Evolutionary conservation across 2,888 invertebrate species (phyloP).

Genomic region (Anarsia innoxiella): DNA sequence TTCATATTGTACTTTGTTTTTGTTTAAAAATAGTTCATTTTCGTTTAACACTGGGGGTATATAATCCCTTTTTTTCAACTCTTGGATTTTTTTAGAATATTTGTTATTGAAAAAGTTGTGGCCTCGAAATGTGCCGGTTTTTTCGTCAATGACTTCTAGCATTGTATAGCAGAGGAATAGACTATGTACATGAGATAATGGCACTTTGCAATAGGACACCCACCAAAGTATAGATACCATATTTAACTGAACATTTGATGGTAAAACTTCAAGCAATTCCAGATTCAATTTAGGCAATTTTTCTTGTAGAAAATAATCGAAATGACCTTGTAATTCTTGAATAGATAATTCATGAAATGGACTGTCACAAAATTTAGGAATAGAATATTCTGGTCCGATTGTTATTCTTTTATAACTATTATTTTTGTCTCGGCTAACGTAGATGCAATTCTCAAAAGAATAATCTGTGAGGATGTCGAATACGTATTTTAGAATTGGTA

Average conservation of each 20-base stretch:
- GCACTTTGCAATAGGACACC: slow-evolving; percentile 58
- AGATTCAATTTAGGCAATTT: slow-evolving; percentile 50
- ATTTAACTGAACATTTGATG: slow-evolving; percentile 75
- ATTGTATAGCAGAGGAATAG: slow-evolving; percentile 74
- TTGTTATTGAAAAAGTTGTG: slow-evolving; percentile 61
- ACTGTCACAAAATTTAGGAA: slow-evolving; percentile 32
- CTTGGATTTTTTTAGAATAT: slow-evolving; percentile 49
- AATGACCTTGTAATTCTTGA: slow-evolving; percentile 42
- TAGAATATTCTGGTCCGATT: slow-evolving; percentile 36
- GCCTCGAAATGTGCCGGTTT: slow-evolving; percentile 72
- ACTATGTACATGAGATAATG: slow-evolving; percentile 70
- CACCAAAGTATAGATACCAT: slow-evolving; percentile 77
- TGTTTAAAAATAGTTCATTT: slow-evolving; percentile 50
- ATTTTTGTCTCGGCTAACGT: slow-evolving; percentile 51
- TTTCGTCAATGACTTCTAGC: slow-evolving; percentile 73
- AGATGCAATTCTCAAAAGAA: slow-evolving; percentile 41
- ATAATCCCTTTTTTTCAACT: slow-evolving; percentile 32
- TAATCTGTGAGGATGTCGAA: slow-evolving; percentile 66
- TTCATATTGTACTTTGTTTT: slow-evolving; percentile 67
- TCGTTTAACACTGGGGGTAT: slow-evolving; percentile 19
- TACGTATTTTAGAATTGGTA: slow-evolving; percentile 78
- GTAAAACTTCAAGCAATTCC: slow-evolving; percentile 54
- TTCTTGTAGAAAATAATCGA: slow-evolving; percentile 63
- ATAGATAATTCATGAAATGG: slow-evolving; percentile 37
- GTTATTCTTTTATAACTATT: slow-evolving; percentile 40